These are phyloP conservation scores for Tetragonisca angustula DNA, from an alignment of 2,888 invertebrate species.

Conservation along the genomic window DNA sequence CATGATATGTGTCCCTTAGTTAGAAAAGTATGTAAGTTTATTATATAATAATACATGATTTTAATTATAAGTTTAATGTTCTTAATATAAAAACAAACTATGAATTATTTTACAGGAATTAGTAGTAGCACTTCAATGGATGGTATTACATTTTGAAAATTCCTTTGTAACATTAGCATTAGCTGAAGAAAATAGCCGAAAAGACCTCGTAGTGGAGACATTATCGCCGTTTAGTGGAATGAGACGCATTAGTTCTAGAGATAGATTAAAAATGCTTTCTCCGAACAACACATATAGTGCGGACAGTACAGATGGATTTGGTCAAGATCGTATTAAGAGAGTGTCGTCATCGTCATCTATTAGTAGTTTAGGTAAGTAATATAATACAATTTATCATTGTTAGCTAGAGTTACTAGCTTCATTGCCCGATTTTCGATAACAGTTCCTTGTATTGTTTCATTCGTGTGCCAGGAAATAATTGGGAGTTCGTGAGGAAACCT, in stretches of 20 bases:
- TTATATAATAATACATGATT: conserved; percentile 1
- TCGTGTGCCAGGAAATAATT: conserved; percentile 82
- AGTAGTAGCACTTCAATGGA: conserved; percentile 94
- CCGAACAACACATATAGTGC: conserved; percentile 78
- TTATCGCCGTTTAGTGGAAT: conserved; percentile 82
- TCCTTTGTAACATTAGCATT: conserved; percentile 91
- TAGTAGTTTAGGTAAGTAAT: conserved; percentile 85
- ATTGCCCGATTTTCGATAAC: conserved; percentile 52
- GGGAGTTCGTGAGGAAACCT: conserved; percentile 84
- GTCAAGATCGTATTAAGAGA: conserved; percentile 86
- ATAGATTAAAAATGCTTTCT: conserved; percentile 83
- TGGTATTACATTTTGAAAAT: conserved; percentile 94
- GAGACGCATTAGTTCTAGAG: conserved; percentile 83
- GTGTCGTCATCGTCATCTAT: conserved; percentile 90
- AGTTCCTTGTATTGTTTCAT: conserved; percentile 73
- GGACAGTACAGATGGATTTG: conserved; percentile 81
- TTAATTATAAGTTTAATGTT: background rate
- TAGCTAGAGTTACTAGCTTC: conserved; percentile 21
- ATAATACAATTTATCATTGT: background rate
- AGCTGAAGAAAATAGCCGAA: conserved; percentile 86
- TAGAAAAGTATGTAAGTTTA: conserved; percentile 85
- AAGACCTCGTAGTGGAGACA: conserved; percentile 82
- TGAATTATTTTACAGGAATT: conserved; percentile 87
- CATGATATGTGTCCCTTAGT: conserved; percentile 95
- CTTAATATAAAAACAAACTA: background rate